Percentiles rank a stretch among this genome's conserved stretches.
Conservation (phyloP, 2,888 invertebrate genomes). For the Himalopsyche japonica region DNA sequence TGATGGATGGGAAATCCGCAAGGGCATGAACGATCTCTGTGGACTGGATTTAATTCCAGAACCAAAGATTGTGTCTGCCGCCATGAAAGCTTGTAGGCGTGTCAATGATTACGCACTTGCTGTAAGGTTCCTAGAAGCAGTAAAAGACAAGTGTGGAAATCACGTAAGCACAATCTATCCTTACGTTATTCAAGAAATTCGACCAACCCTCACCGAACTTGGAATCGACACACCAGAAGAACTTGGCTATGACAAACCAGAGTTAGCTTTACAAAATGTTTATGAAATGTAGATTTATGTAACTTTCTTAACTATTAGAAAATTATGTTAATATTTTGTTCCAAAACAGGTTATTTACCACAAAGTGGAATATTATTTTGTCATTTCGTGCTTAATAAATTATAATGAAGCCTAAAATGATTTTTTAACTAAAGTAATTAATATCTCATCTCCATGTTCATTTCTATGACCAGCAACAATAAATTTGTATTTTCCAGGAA, state of each 20-base stretch:
- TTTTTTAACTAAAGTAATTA: background rate
- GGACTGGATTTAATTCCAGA: conserved; percentile 93
- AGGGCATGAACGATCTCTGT: conserved; percentile 85
- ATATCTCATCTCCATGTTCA: too few species aligned
- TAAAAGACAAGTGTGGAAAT: conserved; percentile 85
- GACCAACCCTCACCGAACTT: conserved; percentile 89
- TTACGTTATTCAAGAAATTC: conserved; percentile 86
- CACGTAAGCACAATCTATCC: conserved; percentile 80
- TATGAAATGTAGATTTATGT: conserved; percentile 63
- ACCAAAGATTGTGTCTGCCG: conserved; percentile 85
- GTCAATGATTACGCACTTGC: conserved; percentile 94
- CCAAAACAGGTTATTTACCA: background rate
- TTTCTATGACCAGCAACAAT: too few species aligned
- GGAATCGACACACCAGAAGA: conserved; percentile 94
- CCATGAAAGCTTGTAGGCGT: conserved; percentile 87
- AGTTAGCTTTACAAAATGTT: conserved; percentile 80
- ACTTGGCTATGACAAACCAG: conserved; percentile 95
- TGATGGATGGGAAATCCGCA: conserved; percentile 93
- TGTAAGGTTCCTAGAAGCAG: conserved; percentile 88
- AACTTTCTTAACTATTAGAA: background rate
- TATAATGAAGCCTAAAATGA: background rate
- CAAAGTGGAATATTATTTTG: background rate
- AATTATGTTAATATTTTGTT: background rate
- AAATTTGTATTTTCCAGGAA: too few species aligned
- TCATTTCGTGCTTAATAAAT: background rate